phyloP scores from a whole-genome alignment of 2,888 invertebrate genomes.

The Plagodis pulveraria region DNA sequence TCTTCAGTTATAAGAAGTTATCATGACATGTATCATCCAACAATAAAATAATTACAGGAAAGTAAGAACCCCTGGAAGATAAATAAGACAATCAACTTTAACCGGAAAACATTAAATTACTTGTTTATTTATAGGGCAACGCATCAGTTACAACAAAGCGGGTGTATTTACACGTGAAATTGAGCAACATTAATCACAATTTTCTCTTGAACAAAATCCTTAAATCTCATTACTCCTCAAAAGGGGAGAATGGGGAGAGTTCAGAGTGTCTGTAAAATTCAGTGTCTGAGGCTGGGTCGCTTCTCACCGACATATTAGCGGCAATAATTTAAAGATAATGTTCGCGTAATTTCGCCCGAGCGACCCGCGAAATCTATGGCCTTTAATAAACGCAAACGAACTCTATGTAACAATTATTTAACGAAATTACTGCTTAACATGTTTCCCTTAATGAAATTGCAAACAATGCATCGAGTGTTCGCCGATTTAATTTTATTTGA shows the following conservation, averaged over 20 bases:
- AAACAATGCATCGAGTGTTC: conserved; percentile 54
- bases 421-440: conserved; percentile 75
- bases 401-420: conserved; percentile 78
- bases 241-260: conserved; percentile 29
- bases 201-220: conserved; percentile 31
- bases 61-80: conserved; percentile 15
- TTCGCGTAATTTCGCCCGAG: conserved; percentile 72
- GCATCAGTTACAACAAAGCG: conserved; percentile 23
- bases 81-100: conserved; percentile 19
- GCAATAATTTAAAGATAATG: conserved; percentile 81
- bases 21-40: conserved; percentile 2
- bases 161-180: conserved; percentile 32
- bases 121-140: conserved; percentile 21
- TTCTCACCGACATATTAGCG: conserved; percentile 77
- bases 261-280: conserved; percentile 53
- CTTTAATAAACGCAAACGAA: conserved; percentile 80
- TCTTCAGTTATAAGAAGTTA: background rate
- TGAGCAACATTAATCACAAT: conserved; percentile 37
- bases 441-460: conserved; percentile 74
- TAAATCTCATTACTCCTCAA: conserved; percentile 42
- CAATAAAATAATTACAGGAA: conserved; percentile 7
- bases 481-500: conserved; percentile 57
- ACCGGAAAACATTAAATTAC: conserved; percentile 20
- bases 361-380: conserved; percentile 78
- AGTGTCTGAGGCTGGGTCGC: conserved; percentile 48